Conservation (phyloP, 2,113 vertebrate genomes). For the Calypte anna region DNA sequence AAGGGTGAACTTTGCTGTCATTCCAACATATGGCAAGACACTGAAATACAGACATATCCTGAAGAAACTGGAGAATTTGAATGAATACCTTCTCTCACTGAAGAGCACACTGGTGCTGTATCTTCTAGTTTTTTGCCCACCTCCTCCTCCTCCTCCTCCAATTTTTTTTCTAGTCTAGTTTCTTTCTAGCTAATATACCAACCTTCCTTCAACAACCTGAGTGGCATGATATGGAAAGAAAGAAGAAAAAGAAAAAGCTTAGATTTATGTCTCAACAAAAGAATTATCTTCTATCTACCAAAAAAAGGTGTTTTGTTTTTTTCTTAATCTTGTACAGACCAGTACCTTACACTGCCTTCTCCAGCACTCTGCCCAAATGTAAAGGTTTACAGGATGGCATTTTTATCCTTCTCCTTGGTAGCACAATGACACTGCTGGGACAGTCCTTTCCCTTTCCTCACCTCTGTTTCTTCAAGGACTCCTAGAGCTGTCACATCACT, state of each 20-base stretch:
- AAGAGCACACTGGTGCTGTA: not conserved
- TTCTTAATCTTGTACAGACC: not conserved
- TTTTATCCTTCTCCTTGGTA: not conserved
- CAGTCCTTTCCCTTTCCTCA: slow-evolving; percentile 27
- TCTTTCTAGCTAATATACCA: not conserved
- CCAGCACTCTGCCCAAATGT: not conserved
- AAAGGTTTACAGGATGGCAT: not conserved
- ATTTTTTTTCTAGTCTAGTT: not conserved
- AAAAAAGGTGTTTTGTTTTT: not conserved
- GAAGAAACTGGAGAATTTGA: slow-evolving; percentile 11
- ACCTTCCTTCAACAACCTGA: not conserved
- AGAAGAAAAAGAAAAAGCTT: not conserved
- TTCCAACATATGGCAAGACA: slow-evolving; percentile 59
- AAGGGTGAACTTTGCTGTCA: slow-evolving; percentile 54
- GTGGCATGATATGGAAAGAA: not conserved
- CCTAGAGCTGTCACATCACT: slow-evolving; percentile 35
- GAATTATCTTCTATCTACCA: not conserved
- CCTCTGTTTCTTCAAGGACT: slow-evolving; percentile 31
- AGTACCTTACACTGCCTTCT: not conserved
- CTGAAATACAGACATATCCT: slow-evolving; percentile 39
- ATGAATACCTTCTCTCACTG: not conserved
- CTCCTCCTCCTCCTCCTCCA: not conserved
- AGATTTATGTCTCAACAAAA: not conserved
- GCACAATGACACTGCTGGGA: slow-evolving; percentile 30
- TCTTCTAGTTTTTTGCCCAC: not conserved